These are phyloP conservation scores for Prunella fulvescens DNA, from an alignment of 2,113 vertebrate genomes.

Conservation along the genomic window DNA sequence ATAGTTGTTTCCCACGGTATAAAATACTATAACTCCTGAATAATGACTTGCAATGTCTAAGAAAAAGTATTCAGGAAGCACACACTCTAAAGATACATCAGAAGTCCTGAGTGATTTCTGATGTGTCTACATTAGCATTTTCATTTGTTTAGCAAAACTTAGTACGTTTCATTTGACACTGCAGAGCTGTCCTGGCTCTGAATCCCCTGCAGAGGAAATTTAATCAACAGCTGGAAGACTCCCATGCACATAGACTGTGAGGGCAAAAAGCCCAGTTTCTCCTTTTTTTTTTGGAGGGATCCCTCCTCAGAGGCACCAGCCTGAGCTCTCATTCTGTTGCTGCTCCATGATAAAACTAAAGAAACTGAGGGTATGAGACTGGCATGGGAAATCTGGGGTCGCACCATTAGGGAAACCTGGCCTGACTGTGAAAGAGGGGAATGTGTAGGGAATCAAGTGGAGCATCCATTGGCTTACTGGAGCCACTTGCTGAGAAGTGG, in stretches of 20 bases:
- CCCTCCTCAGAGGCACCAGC: neutral
- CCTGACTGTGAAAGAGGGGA: neutral
- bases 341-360: neutral
- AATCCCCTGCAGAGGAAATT: neutral
- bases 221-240: neutral
- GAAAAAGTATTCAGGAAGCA: neutral
- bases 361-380: neutral
- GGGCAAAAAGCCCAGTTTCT: neutral
- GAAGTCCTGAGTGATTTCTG: neutral
- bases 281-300: neutral
- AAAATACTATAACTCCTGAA: neutral
- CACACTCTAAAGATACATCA: neutral
- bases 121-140: neutral
- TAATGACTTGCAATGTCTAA: neutral
- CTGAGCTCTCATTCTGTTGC: neutral
- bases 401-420: fast-evolving
- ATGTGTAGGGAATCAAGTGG: neutral
- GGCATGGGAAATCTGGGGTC: neutral
- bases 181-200: neutral
- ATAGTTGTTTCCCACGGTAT: neutral
- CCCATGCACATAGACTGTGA: fast-evolving
- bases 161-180: neutral
- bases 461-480: neutral
- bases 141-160: neutral
- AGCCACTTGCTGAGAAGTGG: neutral